These are phyloP conservation scores for Blastobasis adustella DNA, from an alignment of 2,888 invertebrate species.

Conservation along the genomic window DNA sequence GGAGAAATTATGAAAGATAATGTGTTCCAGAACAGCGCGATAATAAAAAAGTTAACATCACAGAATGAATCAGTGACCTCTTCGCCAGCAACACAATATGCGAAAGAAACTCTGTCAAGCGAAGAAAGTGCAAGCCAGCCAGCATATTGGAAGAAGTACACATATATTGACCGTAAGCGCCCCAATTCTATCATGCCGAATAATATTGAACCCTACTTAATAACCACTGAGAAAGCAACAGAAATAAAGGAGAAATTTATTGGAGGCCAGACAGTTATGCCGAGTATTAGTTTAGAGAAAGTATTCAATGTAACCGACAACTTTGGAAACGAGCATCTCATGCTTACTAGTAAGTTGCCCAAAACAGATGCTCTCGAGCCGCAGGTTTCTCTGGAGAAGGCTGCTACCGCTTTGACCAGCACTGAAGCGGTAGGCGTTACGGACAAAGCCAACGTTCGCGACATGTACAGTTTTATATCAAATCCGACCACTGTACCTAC, in stretches of 20 bases:
- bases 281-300: slow-evolving; percentile 27
- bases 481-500: too few relatives aligned
- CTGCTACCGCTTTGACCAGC: too few relatives aligned
- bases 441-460: too few relatives aligned
- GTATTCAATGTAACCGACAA: slow-evolving; percentile 23
- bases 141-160: slow-evolving; percentile 35
- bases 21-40: too few relatives aligned
- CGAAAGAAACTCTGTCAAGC: slow-evolving; percentile 3
- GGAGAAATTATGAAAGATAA: too few relatives aligned
- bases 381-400: too few relatives aligned
- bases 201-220: not conserved
- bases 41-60: too few relatives aligned
- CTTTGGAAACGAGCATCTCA: slow-evolving; percentile 23
- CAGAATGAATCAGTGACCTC: too few relatives aligned
- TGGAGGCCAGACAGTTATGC: slow-evolving; percentile 28
- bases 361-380: not conserved
- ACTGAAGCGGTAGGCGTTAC: too few relatives aligned
- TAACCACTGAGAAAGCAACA: slow-evolving; percentile 18
- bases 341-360: slow-evolving; percentile 9
- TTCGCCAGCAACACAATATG: not conserved
- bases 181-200: not conserved
- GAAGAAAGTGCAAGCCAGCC: slow-evolving; percentile 9
- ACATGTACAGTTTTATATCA: too few relatives aligned
- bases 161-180: slow-evolving; percentile 33
- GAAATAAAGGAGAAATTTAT: slow-evolving; percentile 18